A percentile compares a stretch with the other conserved stretches of the same genome.
These are phyloP conservation scores for Microchrysa polita DNA, from an alignment of 2,888 invertebrate genomes.

Conservation along the genomic window DNA sequence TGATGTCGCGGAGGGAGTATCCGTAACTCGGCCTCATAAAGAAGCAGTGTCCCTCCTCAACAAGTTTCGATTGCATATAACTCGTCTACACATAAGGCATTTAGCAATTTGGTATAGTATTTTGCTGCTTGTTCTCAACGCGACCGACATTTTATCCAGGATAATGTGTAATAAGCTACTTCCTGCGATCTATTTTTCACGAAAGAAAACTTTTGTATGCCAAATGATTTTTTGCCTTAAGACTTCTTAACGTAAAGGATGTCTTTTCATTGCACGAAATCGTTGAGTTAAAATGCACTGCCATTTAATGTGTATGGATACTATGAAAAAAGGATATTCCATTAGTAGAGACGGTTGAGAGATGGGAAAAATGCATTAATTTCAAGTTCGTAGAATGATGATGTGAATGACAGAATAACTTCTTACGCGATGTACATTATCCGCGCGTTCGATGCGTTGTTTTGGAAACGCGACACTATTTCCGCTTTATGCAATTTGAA, in stretches of 20 bases:
- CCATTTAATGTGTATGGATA: not conserved
- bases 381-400: not conserved
- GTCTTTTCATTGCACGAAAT: constrained; percentile 31
- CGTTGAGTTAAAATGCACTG: constrained; percentile 16
- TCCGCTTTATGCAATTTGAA: not conserved
- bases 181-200: constrained; percentile 32
- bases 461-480: not conserved
- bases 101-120: constrained; percentile 2
- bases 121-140: not conserved
- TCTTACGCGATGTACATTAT: too few species aligned
- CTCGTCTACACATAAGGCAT: constrained; percentile 1
- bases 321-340: not conserved
- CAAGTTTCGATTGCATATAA: constrained; percentile 21
- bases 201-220: constrained; percentile 30
- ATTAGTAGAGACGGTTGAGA: not conserved
- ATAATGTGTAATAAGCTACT: constrained; percentile 41
- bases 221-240: constrained; percentile 43
- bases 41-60: not conserved
- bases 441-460: too few species aligned
- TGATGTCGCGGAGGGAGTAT: constrained; percentile 36
- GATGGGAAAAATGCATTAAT: not conserved
- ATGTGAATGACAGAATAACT: too few species aligned
- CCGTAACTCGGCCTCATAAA: constrained; percentile 1
- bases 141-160: constrained; percentile 25
- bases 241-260: constrained; percentile 38